Percentiles rank a stretch among this genome's conserved stretches.
Evolutionary conservation across 2,113 vertebrate species (phyloP).

Genomic region (Silurus glanis): DNA sequence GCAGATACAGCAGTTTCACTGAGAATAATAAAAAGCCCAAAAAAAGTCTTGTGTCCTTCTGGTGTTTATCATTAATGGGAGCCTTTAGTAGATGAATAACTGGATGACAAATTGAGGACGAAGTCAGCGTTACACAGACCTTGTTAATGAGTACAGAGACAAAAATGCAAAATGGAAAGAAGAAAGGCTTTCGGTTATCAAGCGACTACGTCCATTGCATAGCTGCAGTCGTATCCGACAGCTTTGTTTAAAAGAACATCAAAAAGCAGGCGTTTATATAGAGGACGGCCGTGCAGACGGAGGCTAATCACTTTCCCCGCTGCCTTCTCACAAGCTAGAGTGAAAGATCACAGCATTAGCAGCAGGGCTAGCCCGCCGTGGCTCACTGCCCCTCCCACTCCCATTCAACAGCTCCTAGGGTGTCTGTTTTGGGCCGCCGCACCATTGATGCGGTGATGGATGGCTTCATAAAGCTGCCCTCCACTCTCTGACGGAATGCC

Average conservation of each 20-base stretch:
- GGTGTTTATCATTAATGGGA: constrained; percentile 49
- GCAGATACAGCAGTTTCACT: constrained; percentile 39
- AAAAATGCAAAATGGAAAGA: constrained; percentile 9
- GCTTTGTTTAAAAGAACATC: constrained; percentile 45
- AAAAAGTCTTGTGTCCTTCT: constrained; percentile 34
- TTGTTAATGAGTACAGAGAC: constrained; percentile 60
- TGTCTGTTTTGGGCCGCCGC: constrained; percentile 64
- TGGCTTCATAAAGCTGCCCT: constrained; percentile 75
- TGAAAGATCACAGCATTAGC: constrained; percentile 71
- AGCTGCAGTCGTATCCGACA: constrained; percentile 5
- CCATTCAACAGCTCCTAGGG: constrained; percentile 66
- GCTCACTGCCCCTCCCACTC: constrained; percentile 56
- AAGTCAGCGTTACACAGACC: constrained; percentile 35
- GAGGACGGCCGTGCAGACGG: constrained; percentile 52
- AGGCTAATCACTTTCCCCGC: constrained; percentile 76
- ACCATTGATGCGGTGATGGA: constrained; percentile 74
- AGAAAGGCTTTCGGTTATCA: constrained; percentile 12
- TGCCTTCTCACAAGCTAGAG: constrained; percentile 69
- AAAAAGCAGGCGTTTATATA: constrained; percentile 48
- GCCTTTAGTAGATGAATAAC: constrained; percentile 54
- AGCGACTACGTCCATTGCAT: constrained; percentile 2
- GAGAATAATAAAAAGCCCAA: neutral
- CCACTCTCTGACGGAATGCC: constrained; percentile 66
- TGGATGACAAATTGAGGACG: constrained; percentile 55
- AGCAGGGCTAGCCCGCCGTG: constrained; percentile 62